These are phyloP conservation scores for Sinosuthora webbiana DNA, from an alignment of 2,113 vertebrate genomes.

Conservation along the genomic window DNA sequence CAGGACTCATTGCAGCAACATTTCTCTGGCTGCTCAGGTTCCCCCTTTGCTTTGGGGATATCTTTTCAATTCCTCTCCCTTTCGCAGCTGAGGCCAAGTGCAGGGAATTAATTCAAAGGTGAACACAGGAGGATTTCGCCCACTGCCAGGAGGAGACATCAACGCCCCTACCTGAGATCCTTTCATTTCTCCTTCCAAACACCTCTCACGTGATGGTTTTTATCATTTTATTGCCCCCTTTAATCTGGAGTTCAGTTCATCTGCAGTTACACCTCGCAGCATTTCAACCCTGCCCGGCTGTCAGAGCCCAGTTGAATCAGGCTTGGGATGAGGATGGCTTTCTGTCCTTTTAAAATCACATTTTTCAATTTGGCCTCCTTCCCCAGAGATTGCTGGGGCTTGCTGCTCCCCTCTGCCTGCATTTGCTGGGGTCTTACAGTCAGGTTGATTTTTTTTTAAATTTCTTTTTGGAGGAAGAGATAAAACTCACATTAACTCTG, in stretches of 20 bases:
- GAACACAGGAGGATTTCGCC: neutral
- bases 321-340: neutral
- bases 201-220: neutral
- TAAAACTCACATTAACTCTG: neutral
- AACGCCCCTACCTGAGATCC: neutral
- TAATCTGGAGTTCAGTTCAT: neutral
- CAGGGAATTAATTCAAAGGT: neutral
- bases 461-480: neutral
- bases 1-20: neutral
- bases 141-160: neutral
- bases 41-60: neutral
- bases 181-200: neutral
- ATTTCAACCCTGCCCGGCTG: neutral
- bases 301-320: neutral
- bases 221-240: neutral
- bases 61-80: neutral
- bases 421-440: neutral
- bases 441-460: neutral
- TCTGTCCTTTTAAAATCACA: neutral
- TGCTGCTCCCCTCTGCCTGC: neutral
- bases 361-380: neutral
- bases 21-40: neutral
- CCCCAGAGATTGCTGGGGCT: neutral
- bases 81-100: neutral
- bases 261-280: neutral